Base-by-base conservation (phyloP, 2,113 vertebrate species). In the Amblyopsis rosae region DNA sequence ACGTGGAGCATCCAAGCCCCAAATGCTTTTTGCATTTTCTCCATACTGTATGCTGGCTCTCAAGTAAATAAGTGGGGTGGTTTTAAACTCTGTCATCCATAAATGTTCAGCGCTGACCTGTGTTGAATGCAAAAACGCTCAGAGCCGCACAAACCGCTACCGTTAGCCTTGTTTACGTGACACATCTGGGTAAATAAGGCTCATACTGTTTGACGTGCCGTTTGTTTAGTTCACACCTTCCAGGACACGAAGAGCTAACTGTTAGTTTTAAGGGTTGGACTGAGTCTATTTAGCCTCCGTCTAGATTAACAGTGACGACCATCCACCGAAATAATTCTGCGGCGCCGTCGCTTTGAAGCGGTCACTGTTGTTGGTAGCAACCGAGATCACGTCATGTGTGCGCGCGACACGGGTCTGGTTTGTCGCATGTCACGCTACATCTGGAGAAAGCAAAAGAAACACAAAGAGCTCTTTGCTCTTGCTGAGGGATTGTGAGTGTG, bases 381-480 rank as follows among this genome's bases (percentile, higher is more conserved):
- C 17, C 49, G 64, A 72, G 62, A 70, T 82, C 70, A 77, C 45
- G 9, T 53, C 45, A 70, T 50, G 26, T 10, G 57, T 65, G 70
- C 69, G 72, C 54, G 35, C 64, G 59, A 79, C 75, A 79, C 82
- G 73, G 59, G 70, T 76, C 69, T 53, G 80, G 79, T 75, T 77
- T 69, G 80, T 67, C 16, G 55, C 62, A 19, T 71, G 15, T 65
- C 60, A 58, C 69, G 63, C 67, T 61, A 53, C 49, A 54, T 72
- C 65, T 64, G 50, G 54, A 68, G 62, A 35, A 75, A 80, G 17
- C 53, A 66, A 64, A 74, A 57, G 26, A 74, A 69, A 73, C 56
- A 86, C 80, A 87, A 84, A 85, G 72, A 73, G 62, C 62, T 72
- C 71, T 81, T 84, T 80, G 48, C 56, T 67, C 16, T 49, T 56